A percentile compares a stretch with the other conserved stretches of the same genome.
Conservation (phyloP, 53 echinoderm and acorn worm genomes). For the Antedon mediterranea region DNA sequence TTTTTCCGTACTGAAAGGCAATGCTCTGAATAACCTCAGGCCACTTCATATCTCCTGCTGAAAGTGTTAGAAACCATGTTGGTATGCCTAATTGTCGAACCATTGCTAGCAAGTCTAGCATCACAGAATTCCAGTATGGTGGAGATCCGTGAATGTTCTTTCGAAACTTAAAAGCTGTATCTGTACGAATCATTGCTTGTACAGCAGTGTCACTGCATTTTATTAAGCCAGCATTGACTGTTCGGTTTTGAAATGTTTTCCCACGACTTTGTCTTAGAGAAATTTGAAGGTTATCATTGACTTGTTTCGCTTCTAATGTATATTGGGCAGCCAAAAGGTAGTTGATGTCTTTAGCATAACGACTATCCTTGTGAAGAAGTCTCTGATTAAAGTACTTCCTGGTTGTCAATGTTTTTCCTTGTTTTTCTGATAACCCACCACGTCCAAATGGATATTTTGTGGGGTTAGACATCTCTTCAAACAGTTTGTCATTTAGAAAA, state of each 20-base stretch:
- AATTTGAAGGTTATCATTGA: background rate
- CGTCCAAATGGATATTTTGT: too few relatives aligned
- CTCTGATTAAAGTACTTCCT: background rate
- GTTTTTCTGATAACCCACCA: too few relatives aligned
- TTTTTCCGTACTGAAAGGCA: slow-evolving; percentile 15
- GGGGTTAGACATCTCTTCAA: too few relatives aligned
- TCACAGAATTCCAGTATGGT: slow-evolving; percentile 35
- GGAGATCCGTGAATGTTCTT: slow-evolving; percentile 32
- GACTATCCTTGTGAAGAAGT: background rate
- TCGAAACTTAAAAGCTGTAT: too few relatives aligned
- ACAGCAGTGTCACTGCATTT: background rate
- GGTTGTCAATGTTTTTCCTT: too few relatives aligned
- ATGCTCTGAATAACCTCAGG: slow-evolving; percentile 12
- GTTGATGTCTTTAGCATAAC: background rate
- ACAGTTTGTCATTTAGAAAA: too few relatives aligned
- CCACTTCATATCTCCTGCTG: slow-evolving; percentile 39
- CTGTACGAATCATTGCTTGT: background rate
- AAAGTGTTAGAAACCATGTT: slow-evolving; percentile 35
- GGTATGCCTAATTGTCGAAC: slow-evolving; percentile 37
- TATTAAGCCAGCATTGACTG: background rate
- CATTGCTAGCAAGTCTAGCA: slow-evolving; percentile 35
- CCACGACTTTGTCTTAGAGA: background rate
- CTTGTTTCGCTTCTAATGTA: background rate
- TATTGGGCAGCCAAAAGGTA: background rate
- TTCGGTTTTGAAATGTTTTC: background rate